Conservation (phyloP, 2,888 invertebrate species). For the Kuschelorhynchus macadamiae region DNA sequence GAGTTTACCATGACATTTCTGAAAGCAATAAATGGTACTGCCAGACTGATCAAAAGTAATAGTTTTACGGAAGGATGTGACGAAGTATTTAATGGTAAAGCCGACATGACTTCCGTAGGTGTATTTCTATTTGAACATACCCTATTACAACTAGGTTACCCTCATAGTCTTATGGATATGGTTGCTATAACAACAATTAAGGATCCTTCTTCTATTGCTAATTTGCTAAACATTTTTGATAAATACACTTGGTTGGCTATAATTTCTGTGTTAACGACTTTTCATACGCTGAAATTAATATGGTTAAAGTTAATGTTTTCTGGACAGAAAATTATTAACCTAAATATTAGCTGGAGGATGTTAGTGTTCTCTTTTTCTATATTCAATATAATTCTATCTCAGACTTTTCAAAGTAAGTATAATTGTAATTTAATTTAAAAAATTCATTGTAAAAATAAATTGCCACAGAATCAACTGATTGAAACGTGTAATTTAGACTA, state of each 20-base stretch:
- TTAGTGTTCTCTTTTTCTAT: slow-evolving; percentile 10
- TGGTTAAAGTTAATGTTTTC: neutral
- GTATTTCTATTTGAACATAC: slow-evolving; percentile 13
- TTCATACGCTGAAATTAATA: neutral
- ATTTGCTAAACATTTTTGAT: slow-evolving; percentile 20
- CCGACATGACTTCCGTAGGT: slow-evolving; percentile 4
- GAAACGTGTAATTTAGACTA: too few relatives aligned
- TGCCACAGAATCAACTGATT: too few relatives aligned
- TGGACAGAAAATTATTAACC: neutral
- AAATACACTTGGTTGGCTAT: slow-evolving; percentile 16
- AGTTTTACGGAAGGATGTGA: neutral
- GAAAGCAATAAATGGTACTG: slow-evolving; percentile 14
- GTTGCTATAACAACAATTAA: slow-evolving; percentile 5
- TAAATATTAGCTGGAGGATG: slow-evolving; percentile 2
- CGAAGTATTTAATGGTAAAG: neutral
- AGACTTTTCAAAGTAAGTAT: slow-evolving; percentile 28
- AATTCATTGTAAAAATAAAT: too few relatives aligned
- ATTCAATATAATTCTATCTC: slow-evolving; percentile 28
- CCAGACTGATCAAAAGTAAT: neutral
- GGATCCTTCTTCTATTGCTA: slow-evolving; percentile 5
- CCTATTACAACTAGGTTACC: slow-evolving; percentile 11
- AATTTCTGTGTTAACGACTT: neutral
- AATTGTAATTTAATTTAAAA: too few relatives aligned
- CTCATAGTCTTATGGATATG: slow-evolving; percentile 13
- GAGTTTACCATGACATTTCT: slow-evolving; percentile 18